A percentile compares a stretch with the other conserved stretches of the same genome.
phyloP scores from a whole-genome alignment of 2,888 invertebrate genomes.

The Urechis unicinctus region DNA sequence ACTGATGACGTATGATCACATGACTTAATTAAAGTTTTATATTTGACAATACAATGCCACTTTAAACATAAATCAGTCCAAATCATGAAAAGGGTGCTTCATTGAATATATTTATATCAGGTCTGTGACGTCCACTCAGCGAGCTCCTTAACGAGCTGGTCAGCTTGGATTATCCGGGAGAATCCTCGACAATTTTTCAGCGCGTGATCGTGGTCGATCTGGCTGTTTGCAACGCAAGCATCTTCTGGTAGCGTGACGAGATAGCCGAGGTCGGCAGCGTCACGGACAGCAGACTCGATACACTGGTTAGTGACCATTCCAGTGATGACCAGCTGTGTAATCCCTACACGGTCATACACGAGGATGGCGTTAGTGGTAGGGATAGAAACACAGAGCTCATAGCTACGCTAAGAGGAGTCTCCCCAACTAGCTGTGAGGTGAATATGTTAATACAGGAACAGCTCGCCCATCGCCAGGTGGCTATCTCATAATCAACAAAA shows the following conservation, averaged over 20 bases:
- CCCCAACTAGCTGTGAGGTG: too few relatives aligned
- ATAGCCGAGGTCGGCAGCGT: constrained; percentile 16
- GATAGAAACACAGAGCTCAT: not conserved
- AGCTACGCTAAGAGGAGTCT: too few relatives aligned
- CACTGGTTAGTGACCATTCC: constrained; percentile 17
- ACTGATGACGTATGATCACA: too few relatives aligned
- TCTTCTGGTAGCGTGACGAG: constrained; percentile 12
- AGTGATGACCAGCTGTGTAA: constrained; percentile 11
- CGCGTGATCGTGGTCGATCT: constrained; percentile 6
- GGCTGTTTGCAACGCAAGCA: constrained; percentile 8
- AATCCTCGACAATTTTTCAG: constrained; percentile 11
- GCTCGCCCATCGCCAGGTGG: too few relatives aligned
- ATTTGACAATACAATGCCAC: too few relatives aligned
- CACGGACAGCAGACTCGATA: constrained; percentile 16
- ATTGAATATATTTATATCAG: too few relatives aligned
- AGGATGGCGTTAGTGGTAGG: not conserved
- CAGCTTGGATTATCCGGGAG: constrained; percentile 1
- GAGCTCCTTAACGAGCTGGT: constrained; percentile 3
- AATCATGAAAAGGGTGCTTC: too few relatives aligned
- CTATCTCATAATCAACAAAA: too few relatives aligned
- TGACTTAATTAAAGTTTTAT: too few relatives aligned
- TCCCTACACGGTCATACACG: constrained; percentile 5
- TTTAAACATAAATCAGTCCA: too few relatives aligned
- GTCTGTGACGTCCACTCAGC: too few relatives aligned
- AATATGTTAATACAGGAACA: too few relatives aligned